Evolutionary conservation across 2,113 vertebrate species (phyloP), one percentile per base, ranked within the genome.

Genomic region (Centrocercus urophasianus): DNA sequence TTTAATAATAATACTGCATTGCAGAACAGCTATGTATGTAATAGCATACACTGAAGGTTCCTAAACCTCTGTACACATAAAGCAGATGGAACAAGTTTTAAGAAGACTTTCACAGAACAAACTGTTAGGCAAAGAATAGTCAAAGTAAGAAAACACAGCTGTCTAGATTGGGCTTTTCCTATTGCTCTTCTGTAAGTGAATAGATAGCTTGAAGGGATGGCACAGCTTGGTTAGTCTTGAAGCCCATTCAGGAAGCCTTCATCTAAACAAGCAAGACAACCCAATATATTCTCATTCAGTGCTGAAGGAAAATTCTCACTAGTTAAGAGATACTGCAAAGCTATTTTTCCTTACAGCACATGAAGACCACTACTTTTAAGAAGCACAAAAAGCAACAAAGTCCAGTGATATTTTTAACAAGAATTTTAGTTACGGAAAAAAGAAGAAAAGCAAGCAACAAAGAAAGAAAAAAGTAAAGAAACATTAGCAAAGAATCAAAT

Each of bases 131-230:
- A 88, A 72, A 10, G 9, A 78, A 24, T 4, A 75, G 90, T 15
- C 1, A 1, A 47, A 75, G 60, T 6, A 67, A 25, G 19, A n/a
- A 74, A 65, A 19, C 10, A 20, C 11, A 76, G 34, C 5, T 70
- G n/a, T n/a, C 40, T 16, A 43, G 17, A 18, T 5, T 45, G 3
- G 17, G 0, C 4, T 38, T 63, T 27, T 20, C 4, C 11, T 81
- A 9, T 3, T 73, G 30, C 6, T 73, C 65, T 28, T 50, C 32
- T 63, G 0, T 28, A 75, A 87, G 59, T 6, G 2, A 89, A 76
- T 0, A 65, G 13, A 76, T 0, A 65, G 13, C 13, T 79, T 3
- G 5, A 18, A 54, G 7, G 10, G 20, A 80, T 3, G 7, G 43
- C 48, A 72, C 0, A 86, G 18, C 11, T 25, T 25, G 19, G 20